These are phyloP conservation scores for Axea sp. DNA, from an alignment of 2,888 invertebrate genomes.

Conservation along the genomic window DNA sequence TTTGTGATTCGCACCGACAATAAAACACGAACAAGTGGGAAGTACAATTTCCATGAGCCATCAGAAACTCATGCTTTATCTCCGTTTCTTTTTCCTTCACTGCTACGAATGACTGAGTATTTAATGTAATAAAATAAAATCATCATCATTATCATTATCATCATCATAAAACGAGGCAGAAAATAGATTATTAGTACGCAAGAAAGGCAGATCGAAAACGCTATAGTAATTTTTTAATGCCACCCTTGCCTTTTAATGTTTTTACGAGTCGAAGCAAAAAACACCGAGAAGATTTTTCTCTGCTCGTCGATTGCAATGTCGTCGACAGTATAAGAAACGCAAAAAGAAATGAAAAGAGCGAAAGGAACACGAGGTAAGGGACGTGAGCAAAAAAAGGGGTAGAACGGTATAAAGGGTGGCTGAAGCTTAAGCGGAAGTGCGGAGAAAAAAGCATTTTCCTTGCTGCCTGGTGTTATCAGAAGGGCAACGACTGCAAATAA, in stretches of 20 bases:
- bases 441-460: slow-evolving; percentile 40
- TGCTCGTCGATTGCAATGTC: slow-evolving; percentile 3
- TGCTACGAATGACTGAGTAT: too few species aligned
- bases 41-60: too few species aligned
- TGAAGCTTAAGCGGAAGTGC: slow-evolving; percentile 36
- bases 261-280: slow-evolving; percentile 22
- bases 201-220: too few species aligned
- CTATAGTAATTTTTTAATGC: slow-evolving; percentile 6
- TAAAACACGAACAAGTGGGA: too few species aligned
- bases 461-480: slow-evolving; percentile 38
- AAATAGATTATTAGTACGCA: slow-evolving; percentile 23
- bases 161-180: slow-evolving; percentile 7
- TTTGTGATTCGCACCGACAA: too few species aligned
- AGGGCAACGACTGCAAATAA: slow-evolving; percentile 59
- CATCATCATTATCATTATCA: too few species aligned
- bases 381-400: slow-evolving; percentile 20
- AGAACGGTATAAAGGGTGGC: slow-evolving; percentile 3
- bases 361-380: slow-evolving; percentile 8
- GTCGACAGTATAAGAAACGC: slow-evolving; percentile 10
- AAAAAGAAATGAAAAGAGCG: slow-evolving; percentile 26
- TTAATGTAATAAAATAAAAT: too few species aligned
- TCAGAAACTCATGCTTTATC: too few species aligned
- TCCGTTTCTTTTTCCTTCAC: too few species aligned
- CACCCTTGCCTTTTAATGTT: slow-evolving; percentile 29
- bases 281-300: not conserved